These are phyloP conservation scores for Psettodes erumei DNA, from an alignment of 2,113 vertebrate genomes.

Conservation along the genomic window DNA sequence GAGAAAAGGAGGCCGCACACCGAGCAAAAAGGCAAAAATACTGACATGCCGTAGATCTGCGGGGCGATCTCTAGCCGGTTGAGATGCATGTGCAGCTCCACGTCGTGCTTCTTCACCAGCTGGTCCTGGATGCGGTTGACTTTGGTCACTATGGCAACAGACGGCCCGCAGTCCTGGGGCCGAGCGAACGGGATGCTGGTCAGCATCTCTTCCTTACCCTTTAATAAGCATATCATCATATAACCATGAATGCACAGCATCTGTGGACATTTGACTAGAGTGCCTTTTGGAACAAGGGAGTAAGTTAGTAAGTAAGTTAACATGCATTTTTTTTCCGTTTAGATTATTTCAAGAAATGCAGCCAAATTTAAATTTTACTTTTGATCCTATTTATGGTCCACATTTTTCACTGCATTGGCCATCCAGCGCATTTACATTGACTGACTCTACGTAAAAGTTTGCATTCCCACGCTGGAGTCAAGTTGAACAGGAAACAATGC, in stretches of 20 bases:
- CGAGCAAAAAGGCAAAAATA: constrained; percentile 51
- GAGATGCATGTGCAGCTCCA: constrained; percentile 97
- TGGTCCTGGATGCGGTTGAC: constrained; percentile 99
- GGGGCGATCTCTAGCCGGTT: constrained; percentile 98
- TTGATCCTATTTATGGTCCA: neutral
- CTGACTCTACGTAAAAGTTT: neutral
- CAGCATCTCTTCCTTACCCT: constrained; percentile 95
- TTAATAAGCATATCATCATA: constrained; percentile 61
- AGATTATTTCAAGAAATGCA: no score
- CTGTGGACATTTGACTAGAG: neutral
- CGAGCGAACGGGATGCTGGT: constrained; percentile 95
- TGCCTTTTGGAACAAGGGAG: no score
- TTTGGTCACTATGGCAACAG: constrained; percentile 97
- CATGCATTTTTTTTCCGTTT: neutral
- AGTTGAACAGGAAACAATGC: neutral
- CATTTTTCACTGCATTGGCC: neutral
- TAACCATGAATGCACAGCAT: constrained; percentile 1
- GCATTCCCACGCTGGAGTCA: neutral
- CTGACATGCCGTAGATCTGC: constrained; percentile 98
- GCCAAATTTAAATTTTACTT: no score
- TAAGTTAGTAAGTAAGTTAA: no score
- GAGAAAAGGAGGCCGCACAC: neutral
- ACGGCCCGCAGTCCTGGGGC: constrained; percentile 95
- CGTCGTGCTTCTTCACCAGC: constrained; percentile 95
- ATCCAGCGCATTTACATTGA: neutral